These are phyloP conservation scores for Lumbricus terrestris DNA, from an alignment of 2,888 invertebrate genomes.

Conservation along the genomic window DNA sequence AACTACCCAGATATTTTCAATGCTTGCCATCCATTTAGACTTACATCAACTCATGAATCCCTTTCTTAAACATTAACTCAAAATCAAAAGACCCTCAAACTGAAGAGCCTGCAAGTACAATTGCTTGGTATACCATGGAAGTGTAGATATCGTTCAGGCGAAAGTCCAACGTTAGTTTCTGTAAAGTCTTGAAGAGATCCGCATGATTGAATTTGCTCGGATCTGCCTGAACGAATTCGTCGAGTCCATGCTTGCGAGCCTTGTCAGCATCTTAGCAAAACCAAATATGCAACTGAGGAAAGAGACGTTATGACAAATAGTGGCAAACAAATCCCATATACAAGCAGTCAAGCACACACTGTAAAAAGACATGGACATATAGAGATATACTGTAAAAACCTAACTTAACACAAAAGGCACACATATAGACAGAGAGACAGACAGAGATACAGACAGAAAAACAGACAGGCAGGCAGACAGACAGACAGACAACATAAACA, in stretches of 20 bases:
- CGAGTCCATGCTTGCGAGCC: slow-evolving; percentile 95
- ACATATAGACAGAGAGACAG: neutral
- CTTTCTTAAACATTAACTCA: neutral
- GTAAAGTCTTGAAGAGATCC: slow-evolving; percentile 83
- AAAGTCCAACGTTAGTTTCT: slow-evolving; percentile 89
- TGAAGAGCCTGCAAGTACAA: neutral
- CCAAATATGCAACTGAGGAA: neutral
- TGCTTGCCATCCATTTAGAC: neutral
- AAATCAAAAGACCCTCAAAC: neutral
- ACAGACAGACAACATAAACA: neutral
- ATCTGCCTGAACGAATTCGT: slow-evolving; percentile 98
- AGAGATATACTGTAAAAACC: neutral
- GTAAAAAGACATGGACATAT: neutral
- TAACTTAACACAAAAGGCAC: neutral
- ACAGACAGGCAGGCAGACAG: neutral
- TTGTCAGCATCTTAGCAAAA: slow-evolving; percentile 77
- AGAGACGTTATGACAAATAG: neutral
- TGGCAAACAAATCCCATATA: neutral
- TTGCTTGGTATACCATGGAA: slow-evolving; percentile 70
- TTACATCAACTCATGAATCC: neutral
- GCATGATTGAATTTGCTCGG: slow-evolving; percentile 96
- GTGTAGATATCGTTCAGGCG: slow-evolving; percentile 95
- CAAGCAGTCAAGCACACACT: neutral
- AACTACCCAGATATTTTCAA: neutral
- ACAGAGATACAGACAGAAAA: neutral